phyloP scores from a whole-genome alignment of 2,888 invertebrate genomes.

The Drosophila prolongata region DNA sequence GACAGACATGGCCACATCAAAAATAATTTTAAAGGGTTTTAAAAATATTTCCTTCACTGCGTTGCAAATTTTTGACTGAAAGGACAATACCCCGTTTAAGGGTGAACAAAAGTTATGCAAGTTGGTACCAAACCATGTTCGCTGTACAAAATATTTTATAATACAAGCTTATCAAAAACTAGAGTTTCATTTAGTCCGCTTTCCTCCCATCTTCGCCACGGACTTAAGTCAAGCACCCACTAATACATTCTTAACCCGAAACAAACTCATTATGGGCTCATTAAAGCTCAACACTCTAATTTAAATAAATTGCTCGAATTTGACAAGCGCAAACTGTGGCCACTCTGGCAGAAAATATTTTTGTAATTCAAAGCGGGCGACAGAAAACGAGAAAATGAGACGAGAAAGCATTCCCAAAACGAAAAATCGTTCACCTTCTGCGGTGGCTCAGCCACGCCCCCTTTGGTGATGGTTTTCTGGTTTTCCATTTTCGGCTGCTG shows the following conservation, averaged over 20 bases:
- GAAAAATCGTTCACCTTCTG: slow-evolving; percentile 56
- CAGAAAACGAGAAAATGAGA: slow-evolving; percentile 22
- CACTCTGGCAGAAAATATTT: slow-evolving; percentile 70
- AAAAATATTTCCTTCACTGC: too few relatives aligned
- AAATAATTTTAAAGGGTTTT: too few relatives aligned
- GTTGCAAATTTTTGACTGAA: too few relatives aligned
- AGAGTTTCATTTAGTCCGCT: background rate
- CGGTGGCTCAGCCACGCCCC: slow-evolving; percentile 40
- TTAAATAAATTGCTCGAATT: slow-evolving; percentile 37
- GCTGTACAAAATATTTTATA: too few relatives aligned
- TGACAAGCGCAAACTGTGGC: slow-evolving; percentile 29
- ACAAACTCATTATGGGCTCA: slow-evolving; percentile 30
- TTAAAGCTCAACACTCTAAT: slow-evolving; percentile 30
- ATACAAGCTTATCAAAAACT: background rate
- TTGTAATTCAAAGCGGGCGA: slow-evolving; percentile 60
- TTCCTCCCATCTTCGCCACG: background rate
- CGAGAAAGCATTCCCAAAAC: slow-evolving; percentile 10
- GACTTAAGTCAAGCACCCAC: background rate
- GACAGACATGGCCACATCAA: too few relatives aligned
- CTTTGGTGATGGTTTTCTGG: slow-evolving; percentile 12
- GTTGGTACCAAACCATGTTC: too few relatives aligned
- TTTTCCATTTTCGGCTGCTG: slow-evolving; percentile 32
- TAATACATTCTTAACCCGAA: background rate
- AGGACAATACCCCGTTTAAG: too few relatives aligned
- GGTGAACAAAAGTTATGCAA: too few relatives aligned